Evolutionary conservation across 2,797 vertebrate species (phyloP), one percentile per base, ranked within the genome.

Genomic region (Microctenopoma steveboyesi): DNA sequence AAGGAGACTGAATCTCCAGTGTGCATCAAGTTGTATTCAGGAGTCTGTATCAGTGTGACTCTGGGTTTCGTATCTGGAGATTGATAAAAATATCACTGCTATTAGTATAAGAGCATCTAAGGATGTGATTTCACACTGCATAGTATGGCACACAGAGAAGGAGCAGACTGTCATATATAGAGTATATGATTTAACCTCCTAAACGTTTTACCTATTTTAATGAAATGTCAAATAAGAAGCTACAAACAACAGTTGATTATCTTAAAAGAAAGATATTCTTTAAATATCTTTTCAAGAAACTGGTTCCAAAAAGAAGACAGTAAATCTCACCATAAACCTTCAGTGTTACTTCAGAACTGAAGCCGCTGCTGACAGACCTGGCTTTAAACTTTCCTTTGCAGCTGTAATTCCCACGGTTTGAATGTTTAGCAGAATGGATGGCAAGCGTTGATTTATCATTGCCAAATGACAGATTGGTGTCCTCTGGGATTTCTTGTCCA

Each of bases 311-410:
- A 39, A 42, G 0, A 0, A 22, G 4, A 66, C 54, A 27, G 11
- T 18, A 35, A 42, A 58, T 45, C 91, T 91, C 64, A 94, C 92
- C 89, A 15, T 84, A 59, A 61, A 93, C 84, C 5, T 0, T 0
- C 7, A 94, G 79, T 0, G 0, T 3, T 7, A 76, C 11, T 15
- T 1, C 1, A 43, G n/a, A 1, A 28, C 87, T 81, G 5, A 0
- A 0, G 3, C 0, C 12, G 50, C 86, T 91, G 7, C 0, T 12
- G 15, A 92, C 79, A 14, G n/a, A 0, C 46, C 89, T 89, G 57
- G 1, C 16, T 28, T 67, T 74, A 9, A 88, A 61, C 8, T 33
- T 22, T 66, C 65, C 92, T 13, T 6, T 61, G 72, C 92, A 94
- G 2, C 0, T 49, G 72, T 90, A 92, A 2, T 0, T 0, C 49